A percentile compares a stretch with the other conserved stretches of the same genome.
phyloP scores from a whole-genome alignment of 2,797 vertebrate genomes.

The Arrhamphus sclerolepis region DNA sequence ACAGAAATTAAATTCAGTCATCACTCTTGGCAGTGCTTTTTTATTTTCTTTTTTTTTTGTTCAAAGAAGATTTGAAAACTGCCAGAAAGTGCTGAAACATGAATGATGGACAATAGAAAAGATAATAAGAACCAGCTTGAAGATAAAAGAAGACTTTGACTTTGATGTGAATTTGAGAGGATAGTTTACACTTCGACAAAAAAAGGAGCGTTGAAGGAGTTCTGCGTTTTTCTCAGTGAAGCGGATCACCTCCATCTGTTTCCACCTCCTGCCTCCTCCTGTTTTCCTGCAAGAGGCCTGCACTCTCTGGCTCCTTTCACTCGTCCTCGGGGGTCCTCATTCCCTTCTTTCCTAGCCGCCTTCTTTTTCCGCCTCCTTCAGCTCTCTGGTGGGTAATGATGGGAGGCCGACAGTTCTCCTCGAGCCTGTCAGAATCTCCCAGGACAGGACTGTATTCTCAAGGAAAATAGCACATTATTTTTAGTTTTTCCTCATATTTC shows the following conservation, averaged over 20 bases:
- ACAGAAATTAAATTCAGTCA: no score
- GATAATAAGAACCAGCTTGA: background rate
- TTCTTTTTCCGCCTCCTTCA: conserved; percentile 5
- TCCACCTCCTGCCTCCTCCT: conserved; percentile 17
- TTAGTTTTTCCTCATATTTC: conserved; percentile 33
- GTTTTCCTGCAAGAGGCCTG: conserved; percentile 37
- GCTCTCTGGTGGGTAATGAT: conserved; percentile 57
- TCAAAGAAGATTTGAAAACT: background rate
- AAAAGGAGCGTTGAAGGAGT: conserved; percentile 16
- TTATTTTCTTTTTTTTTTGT: no score
- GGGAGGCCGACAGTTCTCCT: conserved; percentile 47
- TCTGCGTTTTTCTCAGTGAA: conserved; percentile 38
- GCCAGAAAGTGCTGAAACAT: no score
- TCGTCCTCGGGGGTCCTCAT: conserved; percentile 42
- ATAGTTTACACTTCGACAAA: conserved; percentile 8
- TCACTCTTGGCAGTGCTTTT: no score
- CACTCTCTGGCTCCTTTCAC: conserved; percentile 32
- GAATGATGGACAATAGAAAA: background rate
- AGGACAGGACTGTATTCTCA: conserved; percentile 27
- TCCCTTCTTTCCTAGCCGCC: conserved; percentile 23
- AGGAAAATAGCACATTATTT: conserved; percentile 45
- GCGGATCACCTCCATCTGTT: conserved; percentile 48
- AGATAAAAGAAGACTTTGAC: no score
- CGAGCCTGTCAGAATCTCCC: conserved; percentile 59
- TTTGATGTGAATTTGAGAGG: conserved; percentile 4